Evolutionary conservation across 2,888 invertebrate species (phyloP).

Genomic region (Drosophila pseudotakahashii): DNA sequence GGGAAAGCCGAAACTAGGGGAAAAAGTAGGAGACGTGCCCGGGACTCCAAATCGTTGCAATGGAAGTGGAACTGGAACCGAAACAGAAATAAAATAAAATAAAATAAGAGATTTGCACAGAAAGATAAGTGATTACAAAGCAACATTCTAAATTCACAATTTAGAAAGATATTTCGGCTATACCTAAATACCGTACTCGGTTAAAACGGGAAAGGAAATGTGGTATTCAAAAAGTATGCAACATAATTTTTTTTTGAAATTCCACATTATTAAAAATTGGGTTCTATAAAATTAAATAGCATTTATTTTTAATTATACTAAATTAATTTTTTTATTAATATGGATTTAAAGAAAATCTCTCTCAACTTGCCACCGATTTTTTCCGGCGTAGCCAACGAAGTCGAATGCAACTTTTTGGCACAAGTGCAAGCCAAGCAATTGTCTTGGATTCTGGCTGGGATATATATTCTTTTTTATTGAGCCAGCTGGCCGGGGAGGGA

Average conservation of each 20-base stretch:
- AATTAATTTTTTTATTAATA: too few species aligned
- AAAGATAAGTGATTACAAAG: background rate
- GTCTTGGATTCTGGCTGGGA: conserved; percentile 22
- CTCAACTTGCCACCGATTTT: background rate
- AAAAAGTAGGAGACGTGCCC: conserved; percentile 18
- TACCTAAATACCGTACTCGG: too few species aligned
- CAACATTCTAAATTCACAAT: too few species aligned
- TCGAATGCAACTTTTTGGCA: conserved; percentile 47
- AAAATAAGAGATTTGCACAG: conserved; percentile 1
- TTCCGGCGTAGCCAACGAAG: conserved; percentile 6
- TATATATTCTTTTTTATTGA: conserved; percentile 29
- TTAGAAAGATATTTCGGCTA: too few species aligned
- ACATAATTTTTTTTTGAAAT: too few species aligned
- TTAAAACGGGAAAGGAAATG: too few species aligned
- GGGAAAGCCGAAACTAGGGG: background rate
- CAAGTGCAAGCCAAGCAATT: conserved; percentile 47
- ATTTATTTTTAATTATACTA: too few species aligned
- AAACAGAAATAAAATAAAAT: conserved; percentile 9
- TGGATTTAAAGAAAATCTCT: too few species aligned
- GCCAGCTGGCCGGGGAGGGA: conserved; percentile 29
- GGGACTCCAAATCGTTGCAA: conserved; percentile 24
- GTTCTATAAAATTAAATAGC: too few species aligned
- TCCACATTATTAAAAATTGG: too few species aligned
- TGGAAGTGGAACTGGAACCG: conserved; percentile 19
- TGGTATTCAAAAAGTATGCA: too few species aligned